Conservation (phyloP, 2,797 vertebrate genomes). For the Falco berigora region DNA sequence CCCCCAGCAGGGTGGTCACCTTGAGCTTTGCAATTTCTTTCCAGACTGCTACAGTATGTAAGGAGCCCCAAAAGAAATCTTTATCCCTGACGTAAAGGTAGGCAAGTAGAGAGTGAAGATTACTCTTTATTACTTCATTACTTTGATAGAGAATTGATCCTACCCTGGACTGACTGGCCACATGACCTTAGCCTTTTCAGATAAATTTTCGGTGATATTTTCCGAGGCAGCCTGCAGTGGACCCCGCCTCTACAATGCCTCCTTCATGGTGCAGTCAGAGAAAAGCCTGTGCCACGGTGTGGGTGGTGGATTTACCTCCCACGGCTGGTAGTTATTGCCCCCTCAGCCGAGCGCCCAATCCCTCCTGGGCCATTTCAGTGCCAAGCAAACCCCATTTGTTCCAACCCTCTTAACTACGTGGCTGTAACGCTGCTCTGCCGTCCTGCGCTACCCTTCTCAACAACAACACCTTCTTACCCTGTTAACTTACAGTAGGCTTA, state of each 20-base stretch:
- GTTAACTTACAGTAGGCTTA: not conserved
- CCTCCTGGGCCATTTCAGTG: not conserved
- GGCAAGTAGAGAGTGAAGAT: not conserved
- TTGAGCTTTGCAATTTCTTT: not conserved
- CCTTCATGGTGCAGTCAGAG: not conserved
- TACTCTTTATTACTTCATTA: not conserved
- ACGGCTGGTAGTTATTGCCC: not conserved
- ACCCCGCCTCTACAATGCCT: not conserved
- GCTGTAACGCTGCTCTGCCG: not conserved
- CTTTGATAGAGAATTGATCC: not conserved
- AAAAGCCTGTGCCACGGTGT: not conserved
- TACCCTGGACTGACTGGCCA: not conserved
- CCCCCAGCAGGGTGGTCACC: not conserved
- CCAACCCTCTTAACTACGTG: not conserved
- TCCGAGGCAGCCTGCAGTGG: not conserved
- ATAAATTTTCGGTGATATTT: not conserved
- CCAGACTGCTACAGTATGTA: not conserved
- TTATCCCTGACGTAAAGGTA: not conserved
- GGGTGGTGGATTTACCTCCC: not conserved
- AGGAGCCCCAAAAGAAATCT: not conserved
- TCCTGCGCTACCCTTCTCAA: not conserved
- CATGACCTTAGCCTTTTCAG: not conserved
- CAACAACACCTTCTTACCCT: not conserved
- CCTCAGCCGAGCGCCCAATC: not conserved
- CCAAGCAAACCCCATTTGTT: not conserved